These are phyloP conservation scores for Mugil cephalus DNA, from an alignment of 2,113 vertebrate species.

Conservation along the genomic window DNA sequence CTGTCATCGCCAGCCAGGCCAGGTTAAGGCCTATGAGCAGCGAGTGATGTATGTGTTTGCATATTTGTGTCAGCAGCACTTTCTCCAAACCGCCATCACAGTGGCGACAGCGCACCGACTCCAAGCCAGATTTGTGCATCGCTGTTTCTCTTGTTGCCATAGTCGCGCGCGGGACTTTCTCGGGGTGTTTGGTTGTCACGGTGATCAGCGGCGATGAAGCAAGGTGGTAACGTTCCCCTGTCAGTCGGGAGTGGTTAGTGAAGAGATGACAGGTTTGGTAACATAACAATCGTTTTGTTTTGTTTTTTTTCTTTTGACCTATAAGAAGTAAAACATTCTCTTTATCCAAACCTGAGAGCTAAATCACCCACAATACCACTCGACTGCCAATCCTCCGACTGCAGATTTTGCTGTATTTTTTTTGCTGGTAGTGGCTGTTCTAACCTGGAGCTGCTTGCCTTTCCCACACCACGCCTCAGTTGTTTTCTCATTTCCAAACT, in stretches of 20 bases:
- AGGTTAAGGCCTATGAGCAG: constrained; percentile 66
- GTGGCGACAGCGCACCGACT: constrained; percentile 35
- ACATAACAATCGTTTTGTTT: background rate
- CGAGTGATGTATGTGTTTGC: constrained; percentile 70
- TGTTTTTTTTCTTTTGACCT: too few relatives aligned
- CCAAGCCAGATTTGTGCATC: constrained; percentile 49
- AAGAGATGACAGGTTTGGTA: background rate
- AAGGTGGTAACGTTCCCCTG: constrained; percentile 42
- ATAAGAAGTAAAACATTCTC: too few relatives aligned
- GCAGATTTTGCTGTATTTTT: background rate
- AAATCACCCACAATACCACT: too few relatives aligned
- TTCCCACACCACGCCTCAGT: background rate
- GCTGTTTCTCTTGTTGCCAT: constrained; percentile 65
- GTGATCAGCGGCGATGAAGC: constrained; percentile 44
- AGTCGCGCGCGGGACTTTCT: constrained; percentile 38
- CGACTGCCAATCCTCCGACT: too few relatives aligned
- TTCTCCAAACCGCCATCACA: constrained; percentile 51
- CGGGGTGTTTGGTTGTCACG: constrained; percentile 58
- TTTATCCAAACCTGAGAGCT: too few relatives aligned
- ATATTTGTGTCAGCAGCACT: constrained; percentile 66
- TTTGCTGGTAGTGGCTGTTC: background rate
- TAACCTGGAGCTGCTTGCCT: background rate
- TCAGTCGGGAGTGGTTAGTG: constrained; percentile 42
- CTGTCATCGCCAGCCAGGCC: constrained; percentile 55
- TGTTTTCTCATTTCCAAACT: too few relatives aligned